Conservation (phyloP, 2,113 vertebrate species). For the Nesoenas mayeri region DNA sequence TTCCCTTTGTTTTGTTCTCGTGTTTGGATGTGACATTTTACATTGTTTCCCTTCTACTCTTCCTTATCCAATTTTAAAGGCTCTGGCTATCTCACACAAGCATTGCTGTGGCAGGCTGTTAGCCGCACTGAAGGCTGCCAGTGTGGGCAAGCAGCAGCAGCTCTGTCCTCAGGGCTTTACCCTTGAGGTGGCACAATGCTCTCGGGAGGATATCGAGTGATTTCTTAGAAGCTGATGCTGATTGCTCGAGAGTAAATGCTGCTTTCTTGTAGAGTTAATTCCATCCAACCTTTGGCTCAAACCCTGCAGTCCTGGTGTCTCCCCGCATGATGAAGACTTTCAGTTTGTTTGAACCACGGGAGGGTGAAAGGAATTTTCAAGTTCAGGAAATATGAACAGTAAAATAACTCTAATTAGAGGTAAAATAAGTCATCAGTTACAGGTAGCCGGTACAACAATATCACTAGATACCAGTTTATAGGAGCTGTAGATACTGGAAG, state of each 20-base stretch:
- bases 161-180: neutral
- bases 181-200: neutral
- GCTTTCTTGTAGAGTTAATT: neutral
- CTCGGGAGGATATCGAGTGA: neutral
- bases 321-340: neutral
- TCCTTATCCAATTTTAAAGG: neutral
- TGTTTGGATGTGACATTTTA: constrained; percentile 34
- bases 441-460: neutral
- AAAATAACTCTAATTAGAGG: neutral
- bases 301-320: rapidly evolving
- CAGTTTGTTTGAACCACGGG: neutral
- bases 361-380: neutral
- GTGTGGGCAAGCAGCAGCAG: neutral
- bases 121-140: neutral
- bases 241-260: neutral
- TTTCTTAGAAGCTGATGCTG: neutral
- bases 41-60: neutral
- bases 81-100: neutral
- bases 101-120: neutral
- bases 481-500: neutral
- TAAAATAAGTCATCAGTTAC: neutral
- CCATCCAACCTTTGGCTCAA: neutral
- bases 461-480: neutral
- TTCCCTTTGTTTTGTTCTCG: neutral
- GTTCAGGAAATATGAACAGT: neutral